These are phyloP conservation scores for Excalfactoria chinensis DNA, from an alignment of 2,113 vertebrate species.

Conservation along the genomic window DNA sequence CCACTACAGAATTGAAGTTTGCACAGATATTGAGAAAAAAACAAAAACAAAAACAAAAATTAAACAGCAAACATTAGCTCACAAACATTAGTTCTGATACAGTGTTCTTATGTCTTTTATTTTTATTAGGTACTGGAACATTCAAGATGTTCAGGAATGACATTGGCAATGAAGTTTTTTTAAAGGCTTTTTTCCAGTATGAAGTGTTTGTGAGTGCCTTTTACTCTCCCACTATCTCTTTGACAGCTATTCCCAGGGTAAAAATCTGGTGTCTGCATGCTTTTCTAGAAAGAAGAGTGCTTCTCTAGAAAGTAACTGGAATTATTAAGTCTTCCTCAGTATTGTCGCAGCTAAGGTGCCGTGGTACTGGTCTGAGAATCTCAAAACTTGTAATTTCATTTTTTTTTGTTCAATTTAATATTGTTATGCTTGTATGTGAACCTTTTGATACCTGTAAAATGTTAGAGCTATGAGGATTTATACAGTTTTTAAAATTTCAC, in stretches of 20 bases:
- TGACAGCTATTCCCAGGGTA: neutral
- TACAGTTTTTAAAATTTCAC: neutral
- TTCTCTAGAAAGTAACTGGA: neutral
- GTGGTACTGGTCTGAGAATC: neutral
- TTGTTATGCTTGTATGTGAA: neutral
- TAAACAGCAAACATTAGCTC: neutral
- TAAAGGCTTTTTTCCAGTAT: constrained; percentile 25
- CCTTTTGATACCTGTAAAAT: neutral
- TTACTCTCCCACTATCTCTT: neutral
- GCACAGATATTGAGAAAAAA: neutral
- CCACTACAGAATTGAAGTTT: neutral
- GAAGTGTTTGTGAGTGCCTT: neutral
- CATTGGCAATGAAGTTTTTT: neutral
- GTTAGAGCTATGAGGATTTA: neutral
- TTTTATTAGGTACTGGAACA: neutral
- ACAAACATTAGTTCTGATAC: neutral
- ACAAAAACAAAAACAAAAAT: neutral
- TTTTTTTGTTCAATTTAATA: neutral
- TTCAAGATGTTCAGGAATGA: neutral
- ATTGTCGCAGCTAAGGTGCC: neutral
- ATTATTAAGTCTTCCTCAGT: neutral
- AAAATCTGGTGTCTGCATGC: neutral
- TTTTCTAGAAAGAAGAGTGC: neutral
- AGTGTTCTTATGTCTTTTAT: neutral
- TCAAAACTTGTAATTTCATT: neutral